Percentiles rank a stretch among this genome's conserved stretches.
Conservation (phyloP, 2,113 vertebrate species). For the Calonectris borealis region DNA sequence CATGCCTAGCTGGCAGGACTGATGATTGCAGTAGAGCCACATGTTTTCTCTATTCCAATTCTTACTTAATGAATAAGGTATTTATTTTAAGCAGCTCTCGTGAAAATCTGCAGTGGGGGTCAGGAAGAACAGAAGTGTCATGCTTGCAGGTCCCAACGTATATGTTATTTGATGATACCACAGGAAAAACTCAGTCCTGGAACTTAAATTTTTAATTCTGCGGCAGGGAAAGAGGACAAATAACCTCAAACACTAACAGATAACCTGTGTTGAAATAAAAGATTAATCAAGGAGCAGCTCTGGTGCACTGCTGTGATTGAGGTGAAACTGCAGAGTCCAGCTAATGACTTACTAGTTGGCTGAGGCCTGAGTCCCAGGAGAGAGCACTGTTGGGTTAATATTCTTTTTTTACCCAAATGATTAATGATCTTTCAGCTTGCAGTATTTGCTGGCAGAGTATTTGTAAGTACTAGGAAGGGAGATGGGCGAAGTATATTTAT, state of each 20-base stretch:
- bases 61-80: background rate
- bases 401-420: background rate
- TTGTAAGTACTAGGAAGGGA: background rate
- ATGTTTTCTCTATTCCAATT: background rate
- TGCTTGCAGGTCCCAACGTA: fast-evolving
- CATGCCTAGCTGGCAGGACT: background rate
- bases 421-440: background rate
- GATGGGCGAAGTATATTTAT: too few relatives aligned
- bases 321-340: background rate
- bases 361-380: background rate
- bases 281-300: background rate
- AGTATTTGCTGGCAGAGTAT: background rate
- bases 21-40: background rate
- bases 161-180: background rate
- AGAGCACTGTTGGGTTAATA: background rate
- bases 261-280: background rate
- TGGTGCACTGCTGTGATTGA: background rate
- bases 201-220: background rate
- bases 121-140: background rate
- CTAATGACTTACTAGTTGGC: background rate
- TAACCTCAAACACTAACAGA: background rate
- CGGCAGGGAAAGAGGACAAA: background rate
- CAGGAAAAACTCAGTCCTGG: background rate
- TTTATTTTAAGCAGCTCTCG: background rate
- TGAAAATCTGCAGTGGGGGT: background rate